These are phyloP conservation scores for Pungitius pungitius DNA, from an alignment of 2,113 vertebrate species.

Conservation along the genomic window DNA sequence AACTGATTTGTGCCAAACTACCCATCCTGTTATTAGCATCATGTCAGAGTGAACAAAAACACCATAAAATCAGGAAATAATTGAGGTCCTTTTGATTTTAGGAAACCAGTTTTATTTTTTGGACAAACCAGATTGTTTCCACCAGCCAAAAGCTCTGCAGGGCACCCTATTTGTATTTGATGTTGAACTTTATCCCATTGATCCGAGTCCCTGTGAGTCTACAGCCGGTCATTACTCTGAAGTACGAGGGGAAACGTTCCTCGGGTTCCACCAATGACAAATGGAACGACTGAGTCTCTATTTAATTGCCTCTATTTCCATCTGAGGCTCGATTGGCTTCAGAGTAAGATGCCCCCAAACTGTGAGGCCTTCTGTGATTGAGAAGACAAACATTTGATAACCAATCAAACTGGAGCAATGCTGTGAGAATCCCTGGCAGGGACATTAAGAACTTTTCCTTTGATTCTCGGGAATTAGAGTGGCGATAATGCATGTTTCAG, in stretches of 20 bases:
- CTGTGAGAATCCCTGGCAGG: constrained; percentile 15
- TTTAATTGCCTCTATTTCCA: constrained; percentile 45
- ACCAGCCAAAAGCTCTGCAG: constrained; percentile 22
- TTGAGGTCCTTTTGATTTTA: constrained; percentile 8
- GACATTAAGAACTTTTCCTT: constrained; percentile 24
- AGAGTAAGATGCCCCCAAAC: constrained; percentile 32
- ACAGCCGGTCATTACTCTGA: constrained; percentile 40
- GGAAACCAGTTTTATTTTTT: constrained; percentile 22
- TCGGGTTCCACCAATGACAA: constrained; percentile 18
- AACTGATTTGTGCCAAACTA: neutral
- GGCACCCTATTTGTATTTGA: constrained; percentile 21
- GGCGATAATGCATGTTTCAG: constrained; percentile 1
- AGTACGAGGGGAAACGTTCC: constrained; percentile 27
- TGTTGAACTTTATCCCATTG: constrained; percentile 38
- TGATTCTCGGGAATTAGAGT: constrained; percentile 23
- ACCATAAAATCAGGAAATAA: neutral
- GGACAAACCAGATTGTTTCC: constrained; percentile 15
- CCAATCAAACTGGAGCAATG: constrained; percentile 9
- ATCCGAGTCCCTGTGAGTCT: constrained; percentile 12
- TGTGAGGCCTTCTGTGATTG: constrained; percentile 42
- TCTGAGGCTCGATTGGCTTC: constrained; percentile 15
- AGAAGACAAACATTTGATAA: constrained; percentile 46
- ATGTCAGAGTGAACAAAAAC: constrained; percentile 10
- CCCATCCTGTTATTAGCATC: neutral
- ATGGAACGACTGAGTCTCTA: constrained; percentile 30